Evolutionary conservation across 2,113 vertebrate genomes (phyloP).

Genomic region (Oryzias melastigma): DNA sequence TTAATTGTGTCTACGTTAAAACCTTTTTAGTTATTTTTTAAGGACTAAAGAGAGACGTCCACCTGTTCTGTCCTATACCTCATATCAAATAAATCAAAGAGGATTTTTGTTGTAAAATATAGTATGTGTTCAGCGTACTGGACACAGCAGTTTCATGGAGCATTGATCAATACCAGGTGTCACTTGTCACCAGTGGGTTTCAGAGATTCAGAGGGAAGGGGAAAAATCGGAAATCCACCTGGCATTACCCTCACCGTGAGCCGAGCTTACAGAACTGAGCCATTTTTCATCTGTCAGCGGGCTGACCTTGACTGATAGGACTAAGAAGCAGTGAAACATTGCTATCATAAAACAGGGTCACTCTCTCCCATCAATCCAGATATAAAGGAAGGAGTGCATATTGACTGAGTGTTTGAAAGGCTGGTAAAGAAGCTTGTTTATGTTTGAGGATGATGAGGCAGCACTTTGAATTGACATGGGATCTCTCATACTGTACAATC

Average conservation of each 20-base stretch:
- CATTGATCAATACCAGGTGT: conserved; percentile 54
- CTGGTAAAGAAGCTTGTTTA: conserved; percentile 2
- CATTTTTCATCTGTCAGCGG: conserved; percentile 52
- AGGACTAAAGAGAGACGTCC: not conserved
- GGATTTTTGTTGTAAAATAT: conserved; percentile 24
- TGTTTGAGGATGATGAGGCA: not conserved
- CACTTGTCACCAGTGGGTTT: conserved; percentile 30
- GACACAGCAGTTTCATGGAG: conserved; percentile 26
- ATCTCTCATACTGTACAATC: no score
- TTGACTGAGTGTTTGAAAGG: conserved; percentile 13
- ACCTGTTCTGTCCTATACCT: not conserved
- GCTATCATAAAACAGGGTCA: conserved; percentile 23
- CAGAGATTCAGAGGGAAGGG: conserved; percentile 12
- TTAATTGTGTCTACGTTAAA: no score
- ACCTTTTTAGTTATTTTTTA: no score
- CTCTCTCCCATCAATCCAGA: conserved; percentile 42
- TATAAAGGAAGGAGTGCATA: not conserved
- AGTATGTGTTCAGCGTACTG: conserved; percentile 22
- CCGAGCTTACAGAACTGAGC: conserved; percentile 37
- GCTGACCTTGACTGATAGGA: conserved; percentile 51
- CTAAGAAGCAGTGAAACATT: conserved; percentile 17
- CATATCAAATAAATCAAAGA: conserved; percentile 20
- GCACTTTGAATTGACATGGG: no score
- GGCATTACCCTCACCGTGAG: conserved; percentile 30
- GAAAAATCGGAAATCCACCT: conserved; percentile 12